A percentile compares a stretch with the other conserved stretches of the same genome.
phyloP scores from a whole-genome alignment of 1,140 invertebrate species.

The Laupala kohalensis region DNA sequence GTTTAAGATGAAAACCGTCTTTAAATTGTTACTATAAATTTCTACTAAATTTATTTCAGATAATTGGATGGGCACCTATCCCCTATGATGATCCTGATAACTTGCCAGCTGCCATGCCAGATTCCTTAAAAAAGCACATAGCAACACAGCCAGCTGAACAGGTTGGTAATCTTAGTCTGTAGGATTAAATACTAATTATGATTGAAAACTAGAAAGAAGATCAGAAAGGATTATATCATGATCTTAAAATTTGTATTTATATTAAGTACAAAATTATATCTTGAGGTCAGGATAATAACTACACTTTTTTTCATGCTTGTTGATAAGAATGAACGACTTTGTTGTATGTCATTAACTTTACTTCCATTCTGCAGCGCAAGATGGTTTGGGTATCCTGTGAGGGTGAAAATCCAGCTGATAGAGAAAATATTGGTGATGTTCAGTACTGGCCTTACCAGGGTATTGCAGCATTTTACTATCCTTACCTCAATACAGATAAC shows the following conservation, averaged over 20 bases:
- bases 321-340: too few relatives aligned
- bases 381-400: slow-evolving; percentile 79
- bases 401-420: slow-evolving; percentile 77
- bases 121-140: neutral
- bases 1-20: too few relatives aligned
- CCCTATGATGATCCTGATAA: neutral
- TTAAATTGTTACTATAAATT: too few relatives aligned
- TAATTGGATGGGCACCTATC: neutral
- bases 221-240: too few relatives aligned
- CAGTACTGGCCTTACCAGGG: slow-evolving; percentile 47
- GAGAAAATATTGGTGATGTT: slow-evolving; percentile 72
- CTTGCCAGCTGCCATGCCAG: neutral
- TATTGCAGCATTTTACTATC: slow-evolving; percentile 30
- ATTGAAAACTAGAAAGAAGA: too few relatives aligned
- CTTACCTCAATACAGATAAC: slow-evolving; percentile 29
- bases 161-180: too few relatives aligned
- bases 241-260: too few relatives aligned
- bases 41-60: neutral
- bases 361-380: slow-evolving; percentile 47
- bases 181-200: too few relatives aligned
- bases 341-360: too few relatives aligned
- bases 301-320: too few relatives aligned
- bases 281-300: too few relatives aligned
- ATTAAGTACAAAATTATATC: too few relatives aligned
- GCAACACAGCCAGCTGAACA: neutral